Percentiles rank a stretch among this genome's conserved stretches.
These are phyloP conservation scores for Rhynchomys soricoides DNA, from an alignment of 2,113 vertebrate genomes.

Conservation along the genomic window DNA sequence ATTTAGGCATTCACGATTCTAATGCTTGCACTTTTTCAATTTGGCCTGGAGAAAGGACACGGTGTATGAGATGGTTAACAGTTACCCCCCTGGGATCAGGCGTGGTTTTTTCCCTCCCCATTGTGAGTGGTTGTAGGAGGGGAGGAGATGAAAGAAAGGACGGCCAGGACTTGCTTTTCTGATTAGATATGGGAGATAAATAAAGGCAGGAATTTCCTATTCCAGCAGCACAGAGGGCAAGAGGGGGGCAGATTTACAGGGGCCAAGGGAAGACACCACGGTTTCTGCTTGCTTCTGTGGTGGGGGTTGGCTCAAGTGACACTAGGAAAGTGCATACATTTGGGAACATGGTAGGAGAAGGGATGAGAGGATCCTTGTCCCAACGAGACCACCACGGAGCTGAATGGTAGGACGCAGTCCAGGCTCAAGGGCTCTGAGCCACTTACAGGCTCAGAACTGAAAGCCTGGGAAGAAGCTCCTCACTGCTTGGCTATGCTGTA, in stretches of 20 bases:
- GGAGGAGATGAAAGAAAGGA: constrained; percentile 13
- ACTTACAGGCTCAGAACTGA: not conserved
- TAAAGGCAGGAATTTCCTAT: not conserved
- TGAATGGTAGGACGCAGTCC: not conserved
- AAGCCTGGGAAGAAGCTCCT: not conserved
- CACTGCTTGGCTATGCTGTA: not conserved
- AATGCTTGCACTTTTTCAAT: not conserved
- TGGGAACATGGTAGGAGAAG: not conserved
- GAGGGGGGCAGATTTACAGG: not conserved
- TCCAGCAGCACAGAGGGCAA: not conserved
- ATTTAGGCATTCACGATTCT: constrained; percentile 32
- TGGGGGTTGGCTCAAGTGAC: not conserved
- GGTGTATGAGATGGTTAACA: not conserved
- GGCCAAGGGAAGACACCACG: not conserved
- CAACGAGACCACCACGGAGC: not conserved
- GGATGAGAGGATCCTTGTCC: not conserved
- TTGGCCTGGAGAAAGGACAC: not conserved
- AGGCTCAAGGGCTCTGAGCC: not conserved
- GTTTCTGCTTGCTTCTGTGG: not conserved
- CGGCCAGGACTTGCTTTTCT: not conserved
- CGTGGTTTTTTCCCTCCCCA: not conserved
- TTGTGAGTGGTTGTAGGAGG: not conserved
- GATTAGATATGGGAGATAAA: constrained; percentile 27
- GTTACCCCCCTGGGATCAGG: not conserved
- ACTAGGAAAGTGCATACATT: not conserved